Conservation (phyloP, 2,113 vertebrate genomes). For the Pseudorhombus dupliciocellatus region DNA sequence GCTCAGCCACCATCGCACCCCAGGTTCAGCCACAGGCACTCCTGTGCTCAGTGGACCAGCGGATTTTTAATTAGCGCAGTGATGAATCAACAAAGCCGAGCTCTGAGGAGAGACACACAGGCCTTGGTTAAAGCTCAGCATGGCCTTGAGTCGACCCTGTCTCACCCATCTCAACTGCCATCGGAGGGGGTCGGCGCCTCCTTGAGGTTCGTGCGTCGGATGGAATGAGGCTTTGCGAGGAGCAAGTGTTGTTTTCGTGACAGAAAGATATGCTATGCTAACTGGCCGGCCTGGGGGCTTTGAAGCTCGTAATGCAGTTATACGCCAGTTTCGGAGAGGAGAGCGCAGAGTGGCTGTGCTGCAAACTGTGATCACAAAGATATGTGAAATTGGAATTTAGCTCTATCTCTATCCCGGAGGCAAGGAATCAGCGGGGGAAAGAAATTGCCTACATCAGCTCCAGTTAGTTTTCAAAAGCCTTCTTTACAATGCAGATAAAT, state of each 20-base stretch:
- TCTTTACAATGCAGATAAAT: not conserved
- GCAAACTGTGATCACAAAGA: slow-evolving; percentile 46
- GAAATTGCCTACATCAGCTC: slow-evolving; percentile 2
- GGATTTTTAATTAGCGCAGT: slow-evolving; percentile 64
- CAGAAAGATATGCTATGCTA: slow-evolving; percentile 22
- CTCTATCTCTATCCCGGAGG: slow-evolving; percentile 33
- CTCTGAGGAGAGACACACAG: slow-evolving; percentile 45
- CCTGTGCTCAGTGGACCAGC: slow-evolving; percentile 55
- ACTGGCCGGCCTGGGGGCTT: slow-evolving; percentile 26
- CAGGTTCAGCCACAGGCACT: slow-evolving; percentile 45
- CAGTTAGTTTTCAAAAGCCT: not conserved
- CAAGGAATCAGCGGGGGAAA: not conserved
- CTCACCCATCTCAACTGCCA: slow-evolving; percentile 22
- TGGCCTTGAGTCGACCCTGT: slow-evolving; percentile 38
- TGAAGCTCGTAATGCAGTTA: slow-evolving; percentile 28
- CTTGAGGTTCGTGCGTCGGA: slow-evolving; percentile 44
- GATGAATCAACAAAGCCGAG: slow-evolving; percentile 60
- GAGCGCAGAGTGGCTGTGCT: slow-evolving; percentile 9
- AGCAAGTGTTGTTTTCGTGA: slow-evolving; percentile 39
- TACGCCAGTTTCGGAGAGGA: slow-evolving; percentile 16
- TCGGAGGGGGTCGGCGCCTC: slow-evolving; percentile 3
- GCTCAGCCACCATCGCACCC: slow-evolving; percentile 18
- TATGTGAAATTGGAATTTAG: slow-evolving; percentile 26
- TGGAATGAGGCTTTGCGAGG: slow-evolving; percentile 25
- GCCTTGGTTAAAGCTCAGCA: slow-evolving; percentile 47